phyloP scores from a whole-genome alignment of 2,113 vertebrate species.

The Pitta sordida region DNA sequence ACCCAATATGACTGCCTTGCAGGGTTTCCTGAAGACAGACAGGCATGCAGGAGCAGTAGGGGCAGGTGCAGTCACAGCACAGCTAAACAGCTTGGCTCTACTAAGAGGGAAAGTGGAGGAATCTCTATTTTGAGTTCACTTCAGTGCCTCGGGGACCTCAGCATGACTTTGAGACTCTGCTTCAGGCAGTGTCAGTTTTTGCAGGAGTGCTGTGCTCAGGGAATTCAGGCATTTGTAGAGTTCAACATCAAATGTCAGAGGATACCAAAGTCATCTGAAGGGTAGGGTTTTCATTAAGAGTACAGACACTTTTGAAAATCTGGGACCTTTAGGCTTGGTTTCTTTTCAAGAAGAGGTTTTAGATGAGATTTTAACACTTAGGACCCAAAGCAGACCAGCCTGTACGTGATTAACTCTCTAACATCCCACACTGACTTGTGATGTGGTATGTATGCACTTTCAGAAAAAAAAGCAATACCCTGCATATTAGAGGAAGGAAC shows the following conservation, averaged over 20 bases:
- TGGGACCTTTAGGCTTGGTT: not conserved
- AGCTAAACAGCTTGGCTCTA: not conserved
- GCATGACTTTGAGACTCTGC: not conserved
- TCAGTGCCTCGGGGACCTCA: not conserved
- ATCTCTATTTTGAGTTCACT: not conserved
- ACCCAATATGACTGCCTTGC: not conserved
- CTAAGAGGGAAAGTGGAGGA: accelerated
- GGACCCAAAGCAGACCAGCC: not conserved
- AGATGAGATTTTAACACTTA: not conserved
- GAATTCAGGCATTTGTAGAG: not conserved
- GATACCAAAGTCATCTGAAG: not conserved
- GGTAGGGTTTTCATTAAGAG: not conserved
- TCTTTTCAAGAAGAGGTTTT: not conserved
- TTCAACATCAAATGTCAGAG: not conserved
- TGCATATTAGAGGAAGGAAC: not conserved
- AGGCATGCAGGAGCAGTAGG: not conserved
- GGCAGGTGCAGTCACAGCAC: not conserved
- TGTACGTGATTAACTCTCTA: not conserved
- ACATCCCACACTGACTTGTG: not conserved
- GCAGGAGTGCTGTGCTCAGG: not conserved
- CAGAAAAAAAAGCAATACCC: not conserved
- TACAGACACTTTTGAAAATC: not conserved
- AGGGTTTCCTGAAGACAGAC: not conserved
- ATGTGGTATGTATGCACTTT: accelerated
- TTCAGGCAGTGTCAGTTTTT: not conserved